Evolutionary conservation across 2,797 vertebrate species (phyloP), one percentile per base, ranked within the genome.

Genomic region (Coccyzus lansbergi): DNA sequence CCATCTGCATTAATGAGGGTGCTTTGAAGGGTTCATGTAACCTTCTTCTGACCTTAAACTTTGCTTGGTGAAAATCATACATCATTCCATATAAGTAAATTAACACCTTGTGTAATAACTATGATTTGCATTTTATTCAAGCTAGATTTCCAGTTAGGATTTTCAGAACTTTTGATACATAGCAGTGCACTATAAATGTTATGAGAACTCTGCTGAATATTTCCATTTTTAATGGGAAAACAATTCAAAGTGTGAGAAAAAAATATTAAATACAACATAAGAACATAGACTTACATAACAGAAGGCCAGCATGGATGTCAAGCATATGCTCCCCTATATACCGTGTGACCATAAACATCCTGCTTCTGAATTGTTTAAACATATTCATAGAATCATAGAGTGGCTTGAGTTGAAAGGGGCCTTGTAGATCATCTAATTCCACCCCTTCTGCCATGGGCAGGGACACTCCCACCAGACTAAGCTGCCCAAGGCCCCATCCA

Each of bases 181-280:
- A 83, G 42, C 63, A 92, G 42, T 24, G 93, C 68, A 29, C 74
- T 94, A 74, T 58, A 70, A 79, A 80, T 58, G 12, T 84, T 90
- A 83, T 44, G 38, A 88, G 77, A 77, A 25, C 72, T 85, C 28
- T 68, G 64, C 62, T 84, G 22, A 19, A 22, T 80, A 69, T 90
- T 95, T 92, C 68, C 56, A 31, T 68, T 49, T 92, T 52, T 60
- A 90, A 77, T 78, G 64, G 29, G 12, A 91, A 94, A 95, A 92
- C 40, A 85, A 70, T 72, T 72, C 64, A 33, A 77, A 84, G 33
- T 9, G 20, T 63, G 55, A 70, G 64, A 49, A 78, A 94, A 60
- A 56, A 2, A 2, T 51, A 2, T 51, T 49, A 62, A 67, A 4
- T 68, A 42, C 12, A 49, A 42, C 10, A 8, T 36, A 58, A 17